Base-by-base conservation (phyloP, 2,797 vertebrate species). In the Nannoperca australis region DNA sequence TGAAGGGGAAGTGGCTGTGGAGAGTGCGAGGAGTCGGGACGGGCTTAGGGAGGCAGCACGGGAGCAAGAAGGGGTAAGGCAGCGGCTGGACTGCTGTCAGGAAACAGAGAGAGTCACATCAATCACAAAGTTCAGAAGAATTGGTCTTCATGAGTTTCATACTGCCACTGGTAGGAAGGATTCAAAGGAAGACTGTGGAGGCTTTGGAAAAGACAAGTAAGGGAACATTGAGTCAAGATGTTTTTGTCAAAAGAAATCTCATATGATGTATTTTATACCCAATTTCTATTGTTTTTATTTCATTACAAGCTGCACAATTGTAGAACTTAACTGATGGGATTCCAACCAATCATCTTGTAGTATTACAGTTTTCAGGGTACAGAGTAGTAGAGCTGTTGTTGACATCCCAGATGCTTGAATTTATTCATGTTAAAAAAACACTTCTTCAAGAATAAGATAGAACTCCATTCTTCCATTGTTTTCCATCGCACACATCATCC, bases 31-130 rank as follows among this genome's bases (percentile, higher is more conserved):
- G 76, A 7, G 76, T 77, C 1, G 88, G 81, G 66, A 93, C 30
- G 14, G 90, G 82, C 73, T 93, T 94, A 0, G 94, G 93, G 50
- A 94, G 83, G 83, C 88, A 92, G 86, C 88, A 94, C 0, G 95
- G 92, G 38, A 93, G 88, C 54, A 94, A 7, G 76, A 93, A 76
- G 71, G 94, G 92, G 62, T 89, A 89, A 72, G 83, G 86, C 55
- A 82, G n/a, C 4, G 91, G 82, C 42, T 88, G 93, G 34, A 84
- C 20, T 4, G 68, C 93, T 95, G 93, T 79, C 30, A 78, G 82
- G 56, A 73, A 40, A 61, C 42, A 89, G 27, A 80, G 55, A 64
- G n/a, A 73, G 30, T 47, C 20, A 66, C 30, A 12, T 69, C 61
- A 74, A 18, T 64, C 50, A 45, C 10, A 53, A 12, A 47, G 40